Evolutionary conservation across 1,140 invertebrate genomes (phyloP).

Genomic region (Brachionus angularis): DNA sequence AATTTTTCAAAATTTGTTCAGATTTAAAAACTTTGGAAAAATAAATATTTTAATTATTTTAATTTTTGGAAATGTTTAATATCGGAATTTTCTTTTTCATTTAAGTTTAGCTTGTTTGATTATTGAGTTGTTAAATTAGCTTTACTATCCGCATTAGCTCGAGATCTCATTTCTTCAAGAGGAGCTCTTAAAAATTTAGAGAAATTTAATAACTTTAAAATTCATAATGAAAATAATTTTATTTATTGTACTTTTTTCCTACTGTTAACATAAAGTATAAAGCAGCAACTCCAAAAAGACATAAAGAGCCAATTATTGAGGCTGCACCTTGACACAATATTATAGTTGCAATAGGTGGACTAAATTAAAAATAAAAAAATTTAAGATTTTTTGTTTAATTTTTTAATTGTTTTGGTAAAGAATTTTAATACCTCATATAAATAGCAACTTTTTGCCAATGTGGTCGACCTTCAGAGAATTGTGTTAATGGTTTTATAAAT

Average conservation of each 20-base stretch:
- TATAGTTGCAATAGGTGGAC: neutral
- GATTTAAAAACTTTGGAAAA: too few relatives aligned
- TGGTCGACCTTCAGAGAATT: slow-evolving; percentile 40
- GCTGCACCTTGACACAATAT: slow-evolving; percentile 30
- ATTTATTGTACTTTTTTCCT: slow-evolving; percentile 2
- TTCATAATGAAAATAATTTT: neutral
- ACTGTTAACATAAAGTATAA: slow-evolving; percentile 33
- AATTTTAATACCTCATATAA: slow-evolving; percentile 18
- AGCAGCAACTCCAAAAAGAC: slow-evolving; percentile 11
- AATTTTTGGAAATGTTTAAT: neutral
- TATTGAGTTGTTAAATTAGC: slow-evolving; percentile 24
- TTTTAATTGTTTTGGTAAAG: neutral
- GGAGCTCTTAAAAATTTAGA: neutral
- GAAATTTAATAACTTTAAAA: neutral
- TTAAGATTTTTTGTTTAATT: too few relatives aligned
- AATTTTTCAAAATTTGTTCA: too few relatives aligned
- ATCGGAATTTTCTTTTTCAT: slow-evolving; percentile 9
- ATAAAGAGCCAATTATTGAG: slow-evolving; percentile 29
- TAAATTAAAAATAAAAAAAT: neutral
- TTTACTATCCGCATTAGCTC: slow-evolving; percentile 24
- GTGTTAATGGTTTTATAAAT: slow-evolving; percentile 30
- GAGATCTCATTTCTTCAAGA: slow-evolving; percentile 32
- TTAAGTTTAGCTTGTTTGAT: too few relatives aligned
- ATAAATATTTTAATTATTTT: neutral
- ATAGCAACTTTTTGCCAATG: slow-evolving; percentile 30